Percentiles rank a stretch among this genome's conserved stretches.
Evolutionary conservation across 2,888 invertebrate genomes (phyloP).

Genomic region (Gymnoscelis rufifasciata): DNA sequence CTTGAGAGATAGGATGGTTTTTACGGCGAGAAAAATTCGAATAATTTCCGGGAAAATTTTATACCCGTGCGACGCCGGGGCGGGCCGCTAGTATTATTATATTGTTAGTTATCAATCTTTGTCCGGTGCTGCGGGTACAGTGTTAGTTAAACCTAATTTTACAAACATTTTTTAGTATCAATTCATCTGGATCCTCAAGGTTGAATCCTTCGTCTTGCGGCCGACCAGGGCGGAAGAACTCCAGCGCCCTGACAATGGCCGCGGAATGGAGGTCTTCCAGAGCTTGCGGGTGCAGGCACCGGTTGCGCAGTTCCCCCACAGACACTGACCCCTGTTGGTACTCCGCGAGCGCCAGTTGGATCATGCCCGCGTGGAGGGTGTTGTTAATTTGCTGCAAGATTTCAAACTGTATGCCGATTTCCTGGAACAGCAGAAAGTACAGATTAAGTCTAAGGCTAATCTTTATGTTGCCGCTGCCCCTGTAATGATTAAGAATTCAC

Average conservation of each 20-base stretch:
- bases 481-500: too few relatives aligned
- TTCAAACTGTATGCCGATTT: conserved; percentile 1
- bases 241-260: conserved; percentile 11
- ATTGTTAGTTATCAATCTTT: too few relatives aligned
- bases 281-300: conserved; percentile 23
- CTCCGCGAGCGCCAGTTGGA: conserved; percentile 15
- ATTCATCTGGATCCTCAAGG: conserved; percentile 5
- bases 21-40: too few relatives aligned
- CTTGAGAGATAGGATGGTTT: too few relatives aligned
- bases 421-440: conserved; percentile 1
- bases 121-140: too few relatives aligned
- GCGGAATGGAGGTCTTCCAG: conserved; percentile 11
- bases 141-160: too few relatives aligned
- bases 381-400: conserved; percentile 8
- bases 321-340: conserved; percentile 18
- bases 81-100: too few relatives aligned
- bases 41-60: too few relatives aligned
- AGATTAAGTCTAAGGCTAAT: neutral
- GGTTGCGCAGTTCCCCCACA: conserved; percentile 5
- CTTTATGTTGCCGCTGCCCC: too few relatives aligned
- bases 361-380: conserved; percentile 12
- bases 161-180: conserved; percentile 12
- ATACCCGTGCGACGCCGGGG: too few relatives aligned
- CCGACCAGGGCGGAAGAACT: conserved; percentile 11
- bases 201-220: conserved; percentile 3